Evolutionary conservation across 2,797 vertebrate species (phyloP), one percentile per base, ranked within the genome.

Genomic region (Anomalospiza imberbis): DNA sequence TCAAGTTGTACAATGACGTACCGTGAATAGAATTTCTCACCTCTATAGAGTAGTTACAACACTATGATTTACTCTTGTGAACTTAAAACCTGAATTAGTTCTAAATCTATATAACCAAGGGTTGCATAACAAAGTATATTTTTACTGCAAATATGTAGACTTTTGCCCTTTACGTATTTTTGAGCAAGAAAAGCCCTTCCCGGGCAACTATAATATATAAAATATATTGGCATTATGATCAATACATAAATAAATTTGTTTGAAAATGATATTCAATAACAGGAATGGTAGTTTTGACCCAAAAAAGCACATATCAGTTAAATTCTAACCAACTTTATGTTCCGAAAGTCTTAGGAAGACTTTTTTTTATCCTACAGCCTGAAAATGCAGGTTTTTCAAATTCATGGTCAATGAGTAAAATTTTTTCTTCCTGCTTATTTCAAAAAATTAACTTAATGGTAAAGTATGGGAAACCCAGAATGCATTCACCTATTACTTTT

Each of bases 401-500:
- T 31, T 14, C 32, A 31, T 26, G 83, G 28, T 28, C 13, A 34
- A 45, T 21, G 21, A 65, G 32, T 71, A 84, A 87, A 96, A 89
- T 31, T 94, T 88, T 63, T 80, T 68, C 28, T 76, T 91, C 58
- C 71, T 54, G 32, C 75, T 91, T 73, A 74, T 87, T 95, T 96
- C 34, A 86, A 83, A 83, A 94, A 95, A 91, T 5, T 67, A 81
- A 91, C 38, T 97, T 96, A 50, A 62, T 80, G 75, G 45, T 91
- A 38, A 94, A 89, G n/a, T 61, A 31, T 42, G 75, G 28, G 61
- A 6, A 88, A 65, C 38, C 28, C 73, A 58, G 84, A 93, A 89
- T 95, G 88, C 84, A 67, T 92, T 65, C 94, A 78, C 81, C 91
- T 80, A 71, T 94, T 95, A 83, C 68, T 72, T 93, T 95, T 96